These are phyloP conservation scores for Siniperca knerii DNA, from an alignment of 2,113 vertebrate genomes.

Conservation along the genomic window DNA sequence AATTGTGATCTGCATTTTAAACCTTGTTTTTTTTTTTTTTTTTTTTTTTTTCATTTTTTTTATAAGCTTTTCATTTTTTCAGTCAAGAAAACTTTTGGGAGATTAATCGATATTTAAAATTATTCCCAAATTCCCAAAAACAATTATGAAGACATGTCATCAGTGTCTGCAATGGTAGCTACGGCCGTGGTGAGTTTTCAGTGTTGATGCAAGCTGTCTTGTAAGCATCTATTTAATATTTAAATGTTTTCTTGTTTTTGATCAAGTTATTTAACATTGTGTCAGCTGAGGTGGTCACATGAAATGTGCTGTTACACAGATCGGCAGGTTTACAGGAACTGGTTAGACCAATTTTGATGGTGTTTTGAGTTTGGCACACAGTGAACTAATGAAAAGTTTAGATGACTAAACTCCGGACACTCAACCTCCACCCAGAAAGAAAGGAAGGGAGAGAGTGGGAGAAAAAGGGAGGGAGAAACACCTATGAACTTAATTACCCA, in stretches of 20 bases:
- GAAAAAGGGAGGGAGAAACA: conserved; percentile 64
- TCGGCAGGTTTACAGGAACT: background rate
- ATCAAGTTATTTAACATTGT: background rate
- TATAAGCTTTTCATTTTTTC: background rate
- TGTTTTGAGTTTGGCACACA: background rate
- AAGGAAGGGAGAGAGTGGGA: conserved; percentile 10
- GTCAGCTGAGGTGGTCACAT: background rate
- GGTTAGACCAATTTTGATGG: background rate
- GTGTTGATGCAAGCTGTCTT: background rate
- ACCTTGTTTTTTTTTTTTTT: too few species aligned
- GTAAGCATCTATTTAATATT: background rate
- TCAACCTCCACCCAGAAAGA: conserved; percentile 30
- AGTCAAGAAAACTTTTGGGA: background rate
- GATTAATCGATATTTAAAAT: background rate
- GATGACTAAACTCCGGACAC: conserved; percentile 34
- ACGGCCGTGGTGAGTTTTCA: background rate
- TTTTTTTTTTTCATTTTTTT: background rate
- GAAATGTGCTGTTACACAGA: background rate
- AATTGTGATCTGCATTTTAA: background rate
- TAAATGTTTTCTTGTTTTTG: background rate
- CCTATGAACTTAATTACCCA: conserved; percentile 88
- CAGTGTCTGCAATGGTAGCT: background rate
- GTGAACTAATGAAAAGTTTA: conserved; percentile 4
- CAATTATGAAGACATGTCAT: conserved; percentile 13
- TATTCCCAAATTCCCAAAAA: conserved; percentile 18